phyloP scores from a whole-genome alignment of 2,113 vertebrate genomes.

The Calidris pugnax region DNA sequence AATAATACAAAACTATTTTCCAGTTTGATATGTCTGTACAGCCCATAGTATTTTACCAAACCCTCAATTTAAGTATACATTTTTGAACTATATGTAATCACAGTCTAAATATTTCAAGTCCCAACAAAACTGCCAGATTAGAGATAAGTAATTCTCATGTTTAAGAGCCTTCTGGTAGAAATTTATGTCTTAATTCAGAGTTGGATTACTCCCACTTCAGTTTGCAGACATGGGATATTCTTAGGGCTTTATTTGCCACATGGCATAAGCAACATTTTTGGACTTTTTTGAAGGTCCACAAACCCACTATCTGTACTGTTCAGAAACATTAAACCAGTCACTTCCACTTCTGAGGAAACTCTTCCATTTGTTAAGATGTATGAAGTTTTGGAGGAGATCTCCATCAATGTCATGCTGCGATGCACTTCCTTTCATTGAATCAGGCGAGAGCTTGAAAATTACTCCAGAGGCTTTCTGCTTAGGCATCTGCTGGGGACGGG shows the following conservation, averaged over 20 bases:
- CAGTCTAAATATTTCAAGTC: background rate
- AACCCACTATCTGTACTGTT: accelerated
- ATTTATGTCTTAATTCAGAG: background rate
- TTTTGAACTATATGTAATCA: background rate
- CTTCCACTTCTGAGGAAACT: background rate
- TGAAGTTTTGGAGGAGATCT: background rate
- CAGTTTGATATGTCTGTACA: background rate
- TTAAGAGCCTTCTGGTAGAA: background rate
- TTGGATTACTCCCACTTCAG: background rate
- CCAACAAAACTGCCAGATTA: background rate
- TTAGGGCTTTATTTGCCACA: background rate
- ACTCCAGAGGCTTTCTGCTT: background rate
- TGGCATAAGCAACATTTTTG: background rate
- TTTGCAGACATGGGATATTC: background rate
- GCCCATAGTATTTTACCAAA: background rate
- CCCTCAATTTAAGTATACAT: background rate
- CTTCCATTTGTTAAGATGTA: background rate
- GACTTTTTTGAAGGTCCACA: background rate
- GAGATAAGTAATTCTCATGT: background rate
- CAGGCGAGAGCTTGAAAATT: accelerated
- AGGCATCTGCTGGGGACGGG: background rate
- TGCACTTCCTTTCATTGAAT: background rate
- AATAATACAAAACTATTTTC: background rate
- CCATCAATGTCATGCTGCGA: background rate
- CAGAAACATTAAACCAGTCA: background rate